Conservation (phyloP, 2,113 vertebrate genomes). For the Ancistrus triradiatus region DNA sequence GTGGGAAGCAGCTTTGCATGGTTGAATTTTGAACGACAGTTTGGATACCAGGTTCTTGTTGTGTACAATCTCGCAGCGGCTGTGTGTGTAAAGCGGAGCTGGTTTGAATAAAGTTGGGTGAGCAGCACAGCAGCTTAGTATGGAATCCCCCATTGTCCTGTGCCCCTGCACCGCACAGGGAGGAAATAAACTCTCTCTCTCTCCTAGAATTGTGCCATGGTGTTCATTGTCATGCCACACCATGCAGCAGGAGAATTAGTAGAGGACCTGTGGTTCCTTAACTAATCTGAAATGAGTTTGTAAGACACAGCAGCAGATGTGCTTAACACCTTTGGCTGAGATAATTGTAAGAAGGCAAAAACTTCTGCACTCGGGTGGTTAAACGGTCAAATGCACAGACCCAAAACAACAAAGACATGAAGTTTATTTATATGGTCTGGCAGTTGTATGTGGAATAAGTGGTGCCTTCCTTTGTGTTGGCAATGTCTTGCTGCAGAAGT, state of each 20-base stretch:
- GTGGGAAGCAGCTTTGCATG: neutral
- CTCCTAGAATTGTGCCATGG: neutral
- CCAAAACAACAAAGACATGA: too few relatives aligned
- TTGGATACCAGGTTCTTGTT: neutral
- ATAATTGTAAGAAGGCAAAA: neutral
- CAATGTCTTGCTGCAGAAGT: too few relatives aligned
- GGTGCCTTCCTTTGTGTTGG: too few relatives aligned
- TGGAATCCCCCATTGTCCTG: constrained; percentile 30
- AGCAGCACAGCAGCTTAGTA: constrained; percentile 14
- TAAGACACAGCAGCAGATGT: constrained; percentile 7
- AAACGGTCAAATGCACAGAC: too few relatives aligned
- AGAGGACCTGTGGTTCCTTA: constrained; percentile 10
- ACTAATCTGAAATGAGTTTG: constrained; percentile 25
- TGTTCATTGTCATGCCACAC: neutral
- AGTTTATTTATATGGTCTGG: too few relatives aligned
- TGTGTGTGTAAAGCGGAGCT: neutral
- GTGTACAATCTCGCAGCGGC: constrained; percentile 15
- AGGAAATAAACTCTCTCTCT: constrained; percentile 6
- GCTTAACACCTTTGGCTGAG: neutral
- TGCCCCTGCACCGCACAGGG: neutral
- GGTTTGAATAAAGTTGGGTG: constrained; percentile 23
- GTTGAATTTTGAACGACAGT: constrained; percentile 14
- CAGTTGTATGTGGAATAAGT: too few relatives aligned
- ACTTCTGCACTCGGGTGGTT: constrained; percentile 7
- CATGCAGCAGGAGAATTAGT: neutral